phyloP scores from a whole-genome alignment of 2,888 invertebrate species.

The Digitonthophagus gazella region DNA sequence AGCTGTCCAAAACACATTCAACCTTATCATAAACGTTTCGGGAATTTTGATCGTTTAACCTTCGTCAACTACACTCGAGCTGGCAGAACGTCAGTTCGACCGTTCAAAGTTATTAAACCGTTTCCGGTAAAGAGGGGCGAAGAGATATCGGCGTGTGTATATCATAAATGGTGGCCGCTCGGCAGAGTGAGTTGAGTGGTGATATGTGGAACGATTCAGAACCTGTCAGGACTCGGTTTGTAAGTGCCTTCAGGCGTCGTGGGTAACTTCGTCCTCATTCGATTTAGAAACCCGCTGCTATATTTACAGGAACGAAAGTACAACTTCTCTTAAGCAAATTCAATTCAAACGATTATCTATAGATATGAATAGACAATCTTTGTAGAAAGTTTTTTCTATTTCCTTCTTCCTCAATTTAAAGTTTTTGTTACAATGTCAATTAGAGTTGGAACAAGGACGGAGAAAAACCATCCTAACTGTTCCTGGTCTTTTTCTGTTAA shows the following conservation, averaged over 20 bases:
- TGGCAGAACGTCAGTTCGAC: neutral
- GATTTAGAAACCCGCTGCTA: neutral
- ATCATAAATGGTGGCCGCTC: neutral
- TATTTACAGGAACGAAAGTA: neutral
- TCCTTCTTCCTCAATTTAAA: too few species aligned
- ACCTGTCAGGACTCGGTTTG: neutral
- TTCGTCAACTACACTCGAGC: neutral
- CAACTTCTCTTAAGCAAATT: too few species aligned
- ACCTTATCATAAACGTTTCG: neutral
- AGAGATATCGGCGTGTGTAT: neutral
- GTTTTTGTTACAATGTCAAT: too few species aligned
- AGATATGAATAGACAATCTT: too few species aligned
- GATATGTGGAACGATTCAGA: neutral
- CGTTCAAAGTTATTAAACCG: neutral
- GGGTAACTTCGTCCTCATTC: neutral
- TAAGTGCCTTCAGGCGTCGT: neutral
- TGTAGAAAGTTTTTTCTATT: too few species aligned
- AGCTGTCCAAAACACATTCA: neutral
- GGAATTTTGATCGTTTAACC: neutral
- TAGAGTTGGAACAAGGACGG: too few species aligned
- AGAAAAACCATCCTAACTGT: too few species aligned
- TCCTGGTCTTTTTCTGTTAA: too few species aligned
- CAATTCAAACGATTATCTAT: too few species aligned
- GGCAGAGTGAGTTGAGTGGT: neutral
- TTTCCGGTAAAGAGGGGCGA: neutral